A percentile compares a stretch with the other conserved stretches of the same genome.
Conservation (phyloP, 1,140 invertebrate species). For the Aphelenchoides besseyi region DNA sequence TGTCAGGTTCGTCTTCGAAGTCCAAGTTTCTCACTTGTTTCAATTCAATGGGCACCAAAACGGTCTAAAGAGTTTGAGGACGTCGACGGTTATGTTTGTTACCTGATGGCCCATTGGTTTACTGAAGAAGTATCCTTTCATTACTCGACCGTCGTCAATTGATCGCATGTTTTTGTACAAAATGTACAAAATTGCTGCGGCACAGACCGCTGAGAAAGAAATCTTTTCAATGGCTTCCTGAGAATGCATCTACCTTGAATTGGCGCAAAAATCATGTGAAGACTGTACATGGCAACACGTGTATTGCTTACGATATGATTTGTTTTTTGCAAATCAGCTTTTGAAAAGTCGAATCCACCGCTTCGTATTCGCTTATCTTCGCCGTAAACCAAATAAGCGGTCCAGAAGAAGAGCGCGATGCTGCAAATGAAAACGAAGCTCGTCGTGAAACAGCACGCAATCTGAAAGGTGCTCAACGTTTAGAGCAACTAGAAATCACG, state of each 20-base stretch:
- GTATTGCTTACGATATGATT: constrained; percentile 58
- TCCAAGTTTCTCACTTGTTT: constrained; percentile 49
- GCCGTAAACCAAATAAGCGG: constrained; percentile 51
- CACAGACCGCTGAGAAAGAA: constrained; percentile 29
- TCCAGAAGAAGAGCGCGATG: constrained; percentile 54
- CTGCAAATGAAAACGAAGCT: constrained; percentile 39
- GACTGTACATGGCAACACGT: constrained; percentile 57
- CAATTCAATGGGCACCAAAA: constrained; percentile 55
- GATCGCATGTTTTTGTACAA: constrained; percentile 41
- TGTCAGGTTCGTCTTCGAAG: constrained; percentile 41
- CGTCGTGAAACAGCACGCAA: constrained; percentile 43
- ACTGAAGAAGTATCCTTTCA: constrained; percentile 53
- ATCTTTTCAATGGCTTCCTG: neutral
- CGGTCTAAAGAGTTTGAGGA: constrained; percentile 36
- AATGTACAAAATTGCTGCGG: constrained; percentile 41
- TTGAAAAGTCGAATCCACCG: constrained; percentile 39
- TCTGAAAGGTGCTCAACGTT: constrained; percentile 29
- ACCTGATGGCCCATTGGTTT: constrained; percentile 52
- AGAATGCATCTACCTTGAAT: constrained; percentile 42
- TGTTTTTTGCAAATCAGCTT: constrained; percentile 32
- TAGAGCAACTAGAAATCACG: constrained; percentile 20
- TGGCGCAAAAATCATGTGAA: constrained; percentile 55
- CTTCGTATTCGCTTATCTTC: constrained; percentile 51
- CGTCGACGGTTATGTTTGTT: neutral
- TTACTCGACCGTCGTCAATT: constrained; percentile 39